Evolutionary conservation across 2,113 vertebrate genomes (phyloP).

Genomic region (Varanus salvator): DNA sequence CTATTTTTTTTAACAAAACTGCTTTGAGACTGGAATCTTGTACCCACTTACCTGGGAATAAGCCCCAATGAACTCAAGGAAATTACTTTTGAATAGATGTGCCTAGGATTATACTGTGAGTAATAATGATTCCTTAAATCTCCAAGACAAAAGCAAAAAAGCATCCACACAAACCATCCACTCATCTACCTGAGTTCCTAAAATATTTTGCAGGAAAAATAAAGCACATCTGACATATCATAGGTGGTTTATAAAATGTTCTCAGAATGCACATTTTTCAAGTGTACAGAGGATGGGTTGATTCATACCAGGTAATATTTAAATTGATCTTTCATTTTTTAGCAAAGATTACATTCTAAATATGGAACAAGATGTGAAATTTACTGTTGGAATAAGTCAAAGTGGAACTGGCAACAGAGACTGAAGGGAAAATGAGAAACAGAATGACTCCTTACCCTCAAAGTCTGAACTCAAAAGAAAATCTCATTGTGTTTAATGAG

Average conservation of each 20-base stretch:
- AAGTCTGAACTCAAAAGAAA: background rate
- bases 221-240: constrained; percentile 1
- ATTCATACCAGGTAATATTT: constrained; percentile 34
- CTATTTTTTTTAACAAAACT: background rate
- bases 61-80: background rate
- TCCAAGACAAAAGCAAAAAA: background rate
- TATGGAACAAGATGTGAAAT: background rate
- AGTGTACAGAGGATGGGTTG: constrained; percentile 33
- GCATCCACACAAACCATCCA: background rate
- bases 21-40: background rate
- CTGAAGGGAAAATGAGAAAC: background rate
- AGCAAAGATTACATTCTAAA: constrained; percentile 2
- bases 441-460: background rate
- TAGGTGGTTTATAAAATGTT: background rate
- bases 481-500: background rate
- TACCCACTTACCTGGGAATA: background rate
- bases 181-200: background rate
- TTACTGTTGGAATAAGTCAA: background rate
- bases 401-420: background rate
- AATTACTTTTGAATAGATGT: background rate
- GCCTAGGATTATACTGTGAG: background rate
- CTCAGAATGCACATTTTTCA: constrained; percentile 14
- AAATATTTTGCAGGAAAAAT: background rate
- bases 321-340: constrained; percentile 26
- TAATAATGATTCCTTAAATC: background rate